Evolutionary conservation across 2,888 invertebrate genomes (phyloP), one percentile per base, ranked within the genome.

Genomic region (Volucella zonaria): DNA sequence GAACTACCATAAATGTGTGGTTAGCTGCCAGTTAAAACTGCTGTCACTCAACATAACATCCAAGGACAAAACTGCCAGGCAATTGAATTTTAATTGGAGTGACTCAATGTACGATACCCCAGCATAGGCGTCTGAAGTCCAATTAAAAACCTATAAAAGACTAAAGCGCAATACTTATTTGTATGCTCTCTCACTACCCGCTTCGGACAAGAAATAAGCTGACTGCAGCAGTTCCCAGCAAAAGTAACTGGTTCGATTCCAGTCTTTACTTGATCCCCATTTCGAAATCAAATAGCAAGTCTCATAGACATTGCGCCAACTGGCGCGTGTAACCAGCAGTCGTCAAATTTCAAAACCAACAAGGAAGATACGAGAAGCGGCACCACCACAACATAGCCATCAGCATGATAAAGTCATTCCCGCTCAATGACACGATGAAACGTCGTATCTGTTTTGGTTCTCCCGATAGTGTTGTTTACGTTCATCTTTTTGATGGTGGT

Each of bases 271-370:
- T 31, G 14, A 67, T 68, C 59, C 43, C 23, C 11, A 51, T 71
- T 51, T 61, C 12, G 59, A 71, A 51, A 71, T 11, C 12, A n/a
- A 23, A 61, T 51, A 67, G n/a, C n/a, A n/a, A 23, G 45, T 23
- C 47, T 8, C n/a, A 31, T n/a, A 47, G 64, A 1, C 10, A 49
- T 70, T 47, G 58, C 49, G 40, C 14, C 51, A 40, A 61, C 42
- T 47, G 77, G 77, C 77, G 68, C 77, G 77, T 77, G 77, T 56
- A 62, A 40, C 68, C 62, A 31, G 49, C 70, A 45, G 31, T 56
- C 8, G 70, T 77, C 54, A 42, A 62, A 70, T 77, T 77, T 77
- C 77, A 62, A 77, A 70, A 62, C 56, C 14, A 77, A 77, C 56
- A 70, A 38, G 59, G 18, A 15, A 6, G 45, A 14, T 12, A 59